Evolutionary conservation across 2,888 invertebrate species (phyloP), one percentile per base, ranked within the genome.

Genomic region (Euzophera pinguis): DNA sequence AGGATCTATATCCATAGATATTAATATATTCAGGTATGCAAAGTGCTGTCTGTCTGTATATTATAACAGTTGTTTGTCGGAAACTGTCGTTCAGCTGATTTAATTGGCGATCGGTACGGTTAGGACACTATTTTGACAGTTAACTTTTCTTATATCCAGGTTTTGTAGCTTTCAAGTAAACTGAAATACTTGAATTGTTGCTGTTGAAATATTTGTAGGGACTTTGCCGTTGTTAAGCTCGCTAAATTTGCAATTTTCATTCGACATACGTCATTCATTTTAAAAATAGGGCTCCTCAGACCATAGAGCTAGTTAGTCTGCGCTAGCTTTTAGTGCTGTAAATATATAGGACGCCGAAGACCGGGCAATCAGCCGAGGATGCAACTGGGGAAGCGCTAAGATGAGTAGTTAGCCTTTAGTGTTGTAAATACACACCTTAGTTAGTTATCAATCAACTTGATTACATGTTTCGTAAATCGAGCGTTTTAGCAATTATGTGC

Each of bases 1-100:
- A 13, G 12, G 43, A 43, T 43, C 43, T 43, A 27, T 43, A 12
- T 38, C 12, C 38, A 7, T 27, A 27, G 29, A 6, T 29, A 43
- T 41, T 38, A 41, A 41, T 41, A 41, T 41, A 29, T 43, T 43
- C 43, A 43, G 29, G 13, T 29, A 43, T 43, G 43, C 43, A 43
- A 43, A 43, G 43, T 43, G 32, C 10, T 32, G 29, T 43, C 43
- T 13, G 29, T 43, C 27, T 8, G 43, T 43, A 13, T 43, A 3
- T 43, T 9, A 29, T 12, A 29, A 29, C 13, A 27, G 29, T 29
- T 27, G 43, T 13, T 29, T 27, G 43, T 13, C 43, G 43, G 43
- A 29, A 43, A 43, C 29, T 4, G 43, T 43, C 43, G 13, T 7
- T 29, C 43, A 12, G 29, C 12, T 29, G 8, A 29, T 29, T 13